phyloP scores from a whole-genome alignment of 2,888 invertebrate species.

The Corythucha ciliata region DNA sequence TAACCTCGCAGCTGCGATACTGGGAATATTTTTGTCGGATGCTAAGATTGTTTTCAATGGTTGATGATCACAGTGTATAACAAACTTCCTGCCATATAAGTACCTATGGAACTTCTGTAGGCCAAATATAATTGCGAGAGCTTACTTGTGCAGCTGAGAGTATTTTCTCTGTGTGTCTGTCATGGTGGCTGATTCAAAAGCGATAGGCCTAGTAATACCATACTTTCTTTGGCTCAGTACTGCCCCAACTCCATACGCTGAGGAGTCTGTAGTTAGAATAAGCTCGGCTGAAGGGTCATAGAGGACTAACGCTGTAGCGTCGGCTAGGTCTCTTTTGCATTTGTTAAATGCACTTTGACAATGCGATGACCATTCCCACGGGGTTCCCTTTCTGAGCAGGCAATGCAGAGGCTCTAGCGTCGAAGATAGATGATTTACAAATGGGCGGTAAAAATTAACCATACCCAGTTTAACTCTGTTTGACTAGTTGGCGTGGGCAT shows the following conservation, averaged over 20 bases:
- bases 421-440: conserved; percentile 13
- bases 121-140: conserved; percentile 11
- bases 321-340: conserved; percentile 13
- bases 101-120: conserved; percentile 24
- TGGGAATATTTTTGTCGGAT: neutral
- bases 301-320: conserved; percentile 15
- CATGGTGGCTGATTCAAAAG: conserved; percentile 20
- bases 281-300: conserved; percentile 25
- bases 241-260: conserved; percentile 27
- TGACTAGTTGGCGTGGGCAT: conserved; percentile 13
- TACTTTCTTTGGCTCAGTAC: conserved; percentile 20
- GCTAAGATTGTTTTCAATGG: conserved; percentile 5
- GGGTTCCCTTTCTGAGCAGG: conserved; percentile 1
- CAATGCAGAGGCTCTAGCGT: conserved; percentile 17
- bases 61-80: conserved; percentile 9
- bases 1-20: conserved; percentile 5
- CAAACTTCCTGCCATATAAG: conserved; percentile 4
- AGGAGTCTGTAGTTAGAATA: conserved; percentile 24
- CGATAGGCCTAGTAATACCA: conserved; percentile 18
- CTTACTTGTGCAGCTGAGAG: conserved; percentile 21
- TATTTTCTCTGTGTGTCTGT: conserved; percentile 24
- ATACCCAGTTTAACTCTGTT: conserved; percentile 21
- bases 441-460: conserved; percentile 20
- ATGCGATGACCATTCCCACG: conserved; percentile 16
- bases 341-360: conserved; percentile 17